These are phyloP conservation scores for Mustela nigripes DNA, from an alignment of 2,113 vertebrate species.

Conservation along the genomic window DNA sequence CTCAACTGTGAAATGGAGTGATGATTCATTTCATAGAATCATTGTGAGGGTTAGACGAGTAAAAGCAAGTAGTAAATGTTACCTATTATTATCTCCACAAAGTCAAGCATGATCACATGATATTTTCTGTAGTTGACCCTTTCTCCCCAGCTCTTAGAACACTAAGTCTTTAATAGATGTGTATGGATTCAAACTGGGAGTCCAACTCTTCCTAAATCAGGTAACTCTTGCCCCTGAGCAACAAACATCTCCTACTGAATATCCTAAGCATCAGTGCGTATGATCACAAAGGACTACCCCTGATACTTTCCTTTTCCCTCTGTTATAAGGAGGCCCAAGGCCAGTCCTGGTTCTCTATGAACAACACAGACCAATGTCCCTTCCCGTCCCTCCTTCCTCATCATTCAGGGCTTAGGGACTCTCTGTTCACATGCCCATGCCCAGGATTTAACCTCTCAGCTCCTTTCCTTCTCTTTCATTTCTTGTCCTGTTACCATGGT, in stretches of 20 bases:
- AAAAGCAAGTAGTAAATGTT: not conserved
- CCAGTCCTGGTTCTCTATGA: not conserved
- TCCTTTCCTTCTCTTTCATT: not conserved
- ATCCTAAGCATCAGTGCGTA: not conserved
- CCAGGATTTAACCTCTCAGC: not conserved
- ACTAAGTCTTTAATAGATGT: not conserved
- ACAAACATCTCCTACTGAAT: not conserved
- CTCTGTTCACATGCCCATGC: not conserved
- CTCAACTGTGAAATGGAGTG: not conserved
- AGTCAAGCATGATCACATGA: not conserved
- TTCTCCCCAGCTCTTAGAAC: not conserved
- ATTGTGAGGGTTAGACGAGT: not conserved
- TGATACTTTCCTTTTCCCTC: not conserved
- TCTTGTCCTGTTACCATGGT: not conserved
- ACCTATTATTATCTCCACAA: not conserved
- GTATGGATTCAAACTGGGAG: not conserved
- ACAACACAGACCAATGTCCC: not conserved
- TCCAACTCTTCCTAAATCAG: not conserved
- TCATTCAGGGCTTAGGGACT: not conserved
- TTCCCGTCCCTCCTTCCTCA: not conserved
- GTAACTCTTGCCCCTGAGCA: not conserved
- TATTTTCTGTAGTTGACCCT: not conserved
- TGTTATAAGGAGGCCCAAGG: not conserved
- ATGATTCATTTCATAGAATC: not conserved
- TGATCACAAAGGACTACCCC: not conserved